A percentile compares a stretch with the other conserved stretches of the same genome.
phyloP scores from a whole-genome alignment of 2,888 invertebrate genomes.

The Latrodectus elegans region DNA sequence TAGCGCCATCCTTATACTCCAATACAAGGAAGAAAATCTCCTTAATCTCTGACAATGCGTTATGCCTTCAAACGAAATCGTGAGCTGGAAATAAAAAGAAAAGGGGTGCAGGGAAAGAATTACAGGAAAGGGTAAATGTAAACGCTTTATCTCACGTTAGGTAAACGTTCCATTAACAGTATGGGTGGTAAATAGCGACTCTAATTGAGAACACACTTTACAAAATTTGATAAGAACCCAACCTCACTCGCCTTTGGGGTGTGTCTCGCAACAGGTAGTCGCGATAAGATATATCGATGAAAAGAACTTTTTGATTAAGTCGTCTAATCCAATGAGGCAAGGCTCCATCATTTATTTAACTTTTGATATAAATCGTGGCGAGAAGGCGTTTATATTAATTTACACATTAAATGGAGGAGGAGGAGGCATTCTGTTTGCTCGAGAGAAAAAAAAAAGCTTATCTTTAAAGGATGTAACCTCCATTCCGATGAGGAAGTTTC shows the following conservation, averaged over 20 bases:
- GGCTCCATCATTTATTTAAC: conserved; percentile 51
- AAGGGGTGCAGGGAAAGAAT: neutral
- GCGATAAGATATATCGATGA: conserved; percentile 11
- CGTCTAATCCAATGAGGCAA: neutral
- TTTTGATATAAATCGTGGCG: conserved; percentile 62
- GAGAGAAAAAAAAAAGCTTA: neutral
- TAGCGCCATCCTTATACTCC: no score
- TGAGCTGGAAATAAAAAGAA: conserved; percentile 2
- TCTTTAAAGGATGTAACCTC: no score
- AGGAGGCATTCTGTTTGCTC: neutral
- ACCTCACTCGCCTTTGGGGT: conserved; percentile 17
- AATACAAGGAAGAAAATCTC: no score
- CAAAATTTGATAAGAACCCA: conserved; percentile 35
- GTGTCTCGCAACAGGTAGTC: conserved; percentile 2
- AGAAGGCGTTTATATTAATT: conserved; percentile 56
- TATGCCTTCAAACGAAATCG: conserved; percentile 8
- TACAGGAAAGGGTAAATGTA: neutral
- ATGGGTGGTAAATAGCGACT: conserved; percentile 52
- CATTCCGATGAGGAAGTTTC: no score
- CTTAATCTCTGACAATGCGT: no score
- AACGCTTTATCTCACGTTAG: neutral
- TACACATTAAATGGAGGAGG: conserved; percentile 55
- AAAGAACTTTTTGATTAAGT: conserved; percentile 44
- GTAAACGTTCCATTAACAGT: conserved; percentile 36
- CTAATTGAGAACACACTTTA: conserved; percentile 38